Evolutionary conservation across 2,888 invertebrate genomes (phyloP), one percentile per base, ranked within the genome.

Genomic region (Sarcophaga subvicina): DNA sequence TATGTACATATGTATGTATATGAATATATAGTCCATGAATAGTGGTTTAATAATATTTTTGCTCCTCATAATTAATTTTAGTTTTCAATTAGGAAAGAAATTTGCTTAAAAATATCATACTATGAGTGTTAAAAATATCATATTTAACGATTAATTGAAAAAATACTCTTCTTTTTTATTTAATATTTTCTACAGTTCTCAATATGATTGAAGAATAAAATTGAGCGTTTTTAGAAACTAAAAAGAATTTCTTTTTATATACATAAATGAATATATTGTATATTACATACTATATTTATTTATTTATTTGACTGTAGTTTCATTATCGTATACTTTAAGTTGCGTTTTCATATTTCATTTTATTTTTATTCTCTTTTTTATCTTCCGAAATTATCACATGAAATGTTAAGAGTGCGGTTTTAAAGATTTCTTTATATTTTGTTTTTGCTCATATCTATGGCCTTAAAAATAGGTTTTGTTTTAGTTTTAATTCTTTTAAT

Each of bases 341-440:
- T 85, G 60, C 37, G 67, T 4, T 69, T 70, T 69, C 20, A 64
- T 73, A 62, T 60, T 12, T 62, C 49, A 67, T 79, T 79, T 79
- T 75, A 37, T 20, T 66, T 11, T 63, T 49, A 37, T 37, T 37
- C 37, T 37, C 6, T 37, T 17, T 54, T 71, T 80, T 66, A 17
- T 54, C 12, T 54, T 54, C 17, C 17, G 54, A 76, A 76, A 76
- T 86, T 86, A 86, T 86, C 86, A 86, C 86, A 80, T 83, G 82
- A 86, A 62, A 71, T 81, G 63, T 85, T 85, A 63, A 77, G 14
- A 64, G 14, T 84, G 25, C 59, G 1, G 20, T 49, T 47, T 70
- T 69, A 1, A 45, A 70, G 45, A 49, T 49, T 27, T 67, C 10
- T 5, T 62, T 47, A n/a, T 67, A 3, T 11, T 27, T 64, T 25